Evolutionary conservation across 2,113 vertebrate species (phyloP).

Genomic region (Mastomys natalensis): DNA sequence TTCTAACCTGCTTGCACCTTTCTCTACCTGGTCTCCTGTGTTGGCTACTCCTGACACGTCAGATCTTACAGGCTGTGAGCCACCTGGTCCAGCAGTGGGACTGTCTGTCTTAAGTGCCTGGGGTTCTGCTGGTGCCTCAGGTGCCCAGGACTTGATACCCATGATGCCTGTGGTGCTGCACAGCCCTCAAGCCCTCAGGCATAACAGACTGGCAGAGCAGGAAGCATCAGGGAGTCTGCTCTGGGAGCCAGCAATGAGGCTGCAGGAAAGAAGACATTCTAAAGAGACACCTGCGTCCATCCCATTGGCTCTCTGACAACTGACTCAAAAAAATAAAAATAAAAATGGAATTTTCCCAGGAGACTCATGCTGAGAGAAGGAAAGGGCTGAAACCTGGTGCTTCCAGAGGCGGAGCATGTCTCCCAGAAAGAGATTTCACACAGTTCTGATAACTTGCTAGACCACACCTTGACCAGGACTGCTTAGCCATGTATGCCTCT

Average conservation of each 20-base stretch:
- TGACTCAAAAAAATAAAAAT: too few species aligned
- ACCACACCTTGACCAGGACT: not conserved
- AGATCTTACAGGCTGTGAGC: not conserved
- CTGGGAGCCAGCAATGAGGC: not conserved
- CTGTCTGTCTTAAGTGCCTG: not conserved
- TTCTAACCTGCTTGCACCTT: not conserved
- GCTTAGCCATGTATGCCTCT: not conserved
- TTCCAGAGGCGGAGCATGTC: too few species aligned
- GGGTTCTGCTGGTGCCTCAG: not conserved
- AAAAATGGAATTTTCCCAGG: not conserved
- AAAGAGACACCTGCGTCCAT: not conserved
- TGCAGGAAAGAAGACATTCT: too few species aligned
- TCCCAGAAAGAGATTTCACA: not conserved
- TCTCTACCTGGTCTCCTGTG: not conserved
- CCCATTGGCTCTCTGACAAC: not conserved
- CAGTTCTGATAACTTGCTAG: not conserved
- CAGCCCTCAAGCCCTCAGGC: not conserved
- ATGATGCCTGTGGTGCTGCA: not conserved
- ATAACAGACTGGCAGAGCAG: not conserved
- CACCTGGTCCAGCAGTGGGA: accelerated
- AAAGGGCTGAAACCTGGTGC: not conserved
- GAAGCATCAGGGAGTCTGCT: not conserved
- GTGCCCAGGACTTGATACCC: not conserved
- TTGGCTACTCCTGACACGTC: not conserved
- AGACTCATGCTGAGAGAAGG: not conserved